A percentile compares a stretch with the other conserved stretches of the same genome.
These are phyloP conservation scores for Blennius ocellaris DNA, from an alignment of 2,113 vertebrate genomes.

Conservation along the genomic window DNA sequence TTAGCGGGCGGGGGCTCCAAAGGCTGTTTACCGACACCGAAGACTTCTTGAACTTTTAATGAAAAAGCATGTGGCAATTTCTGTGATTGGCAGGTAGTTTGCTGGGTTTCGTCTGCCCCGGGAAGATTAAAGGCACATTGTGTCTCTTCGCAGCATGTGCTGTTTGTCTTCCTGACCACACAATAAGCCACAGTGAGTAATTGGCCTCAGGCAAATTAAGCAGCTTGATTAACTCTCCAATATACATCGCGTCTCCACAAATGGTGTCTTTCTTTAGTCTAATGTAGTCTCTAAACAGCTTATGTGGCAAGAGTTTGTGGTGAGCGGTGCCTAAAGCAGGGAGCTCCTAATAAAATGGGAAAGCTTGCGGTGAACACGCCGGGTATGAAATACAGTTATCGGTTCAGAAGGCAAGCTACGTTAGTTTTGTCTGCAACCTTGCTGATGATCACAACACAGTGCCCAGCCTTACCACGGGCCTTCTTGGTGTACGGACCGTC, in stretches of 20 bases:
- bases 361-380: slow-evolving; percentile 32
- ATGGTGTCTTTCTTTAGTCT: slow-evolving; percentile 55
- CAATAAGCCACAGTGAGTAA: slow-evolving; percentile 61
- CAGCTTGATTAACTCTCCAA: slow-evolving; percentile 70
- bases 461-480: slow-evolving; percentile 24
- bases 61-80: slow-evolving; percentile 65
- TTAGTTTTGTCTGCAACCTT: slow-evolving; percentile 43
- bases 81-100: slow-evolving; percentile 60
- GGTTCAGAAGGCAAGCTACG: slow-evolving; percentile 54
- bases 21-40: slow-evolving; percentile 37
- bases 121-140: slow-evolving; percentile 53
- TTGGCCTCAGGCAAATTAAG: slow-evolving; percentile 60
- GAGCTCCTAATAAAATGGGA: neutral
- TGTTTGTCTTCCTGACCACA: slow-evolving; percentile 68
- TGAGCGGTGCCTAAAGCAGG: slow-evolving; percentile 31
- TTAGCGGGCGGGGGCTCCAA: slow-evolving; percentile 30
- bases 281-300: slow-evolving; percentile 64
- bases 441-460: slow-evolving; percentile 50
- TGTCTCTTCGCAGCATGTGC: slow-evolving; percentile 26
- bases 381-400: slow-evolving; percentile 51
- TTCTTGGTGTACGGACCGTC: slow-evolving; percentile 7
- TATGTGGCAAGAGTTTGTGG: slow-evolving; percentile 47
- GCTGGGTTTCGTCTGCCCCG: slow-evolving; percentile 33
- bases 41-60: slow-evolving; percentile 69
- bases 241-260: slow-evolving; percentile 62